Base-by-base conservation (phyloP, 92 coral and sea anemone genomes). In the Zoanthus sociatus region DNA sequence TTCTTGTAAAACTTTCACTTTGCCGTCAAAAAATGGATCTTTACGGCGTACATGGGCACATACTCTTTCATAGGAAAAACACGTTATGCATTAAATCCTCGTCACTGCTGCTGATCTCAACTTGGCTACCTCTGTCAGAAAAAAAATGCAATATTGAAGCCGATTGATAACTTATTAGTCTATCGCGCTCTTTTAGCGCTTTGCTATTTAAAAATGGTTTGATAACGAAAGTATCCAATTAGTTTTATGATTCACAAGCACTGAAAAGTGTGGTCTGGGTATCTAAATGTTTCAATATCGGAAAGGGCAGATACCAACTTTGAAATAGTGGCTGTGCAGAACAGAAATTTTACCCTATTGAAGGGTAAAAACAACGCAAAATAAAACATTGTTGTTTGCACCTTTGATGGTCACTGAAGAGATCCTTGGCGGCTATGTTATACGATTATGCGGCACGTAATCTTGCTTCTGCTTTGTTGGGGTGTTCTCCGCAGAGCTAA, bases 401-500 rank as follows among this genome's bases (percentile, higher is more conserved):
- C 72, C 72, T 79, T 26, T 67, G 18, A 32, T 58, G 55, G 15
- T 17, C 73, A 79, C 47, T 31, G 70, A 79, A 56, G 17, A 79
- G n/a, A 79, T 79, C 84, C 73, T 79, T 79, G 84, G 73, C 73
- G 68, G 68, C 68, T 61, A 61, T 13, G 68, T 61, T n/a, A n/a
- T 61, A 18, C 68, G 68, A 16, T 61, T 61, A 18, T 61, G 68
- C 68, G 68, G n/a, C 68, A 61, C 68, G 14, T 61, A 61, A 18
- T 13, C 68, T 61, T 61, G 68, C 68, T 61, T 11, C 68, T 61
- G 68, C 82, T 77, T 77, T 47, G 82, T 47, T 61, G 66, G 84
- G 44, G 73, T 79, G 73, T 26, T 79, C 73, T 79, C 84, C 66
- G 84, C 84, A 79, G 84, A 56, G 84, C 84, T 79, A 79, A 79